phyloP scores from a whole-genome alignment of 2,113 vertebrate genomes.

The Malurus cyaneus region DNA sequence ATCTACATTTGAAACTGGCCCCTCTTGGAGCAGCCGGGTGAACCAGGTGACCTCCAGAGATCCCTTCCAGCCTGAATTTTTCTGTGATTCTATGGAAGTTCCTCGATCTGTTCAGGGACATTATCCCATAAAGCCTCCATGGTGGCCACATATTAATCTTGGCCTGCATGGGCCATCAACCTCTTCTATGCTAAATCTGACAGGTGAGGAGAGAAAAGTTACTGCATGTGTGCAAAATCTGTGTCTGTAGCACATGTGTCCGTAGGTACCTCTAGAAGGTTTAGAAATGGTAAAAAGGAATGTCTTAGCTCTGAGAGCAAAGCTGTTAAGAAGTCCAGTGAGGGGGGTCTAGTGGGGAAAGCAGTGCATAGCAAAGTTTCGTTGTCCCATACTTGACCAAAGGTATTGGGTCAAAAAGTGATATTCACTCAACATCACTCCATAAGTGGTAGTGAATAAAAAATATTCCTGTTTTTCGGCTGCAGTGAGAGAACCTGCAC shows the following conservation, averaged over 20 bases:
- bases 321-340: background rate
- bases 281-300: background rate
- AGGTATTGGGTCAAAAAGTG: background rate
- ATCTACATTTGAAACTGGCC: slow-evolving; percentile 12
- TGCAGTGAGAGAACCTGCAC: background rate
- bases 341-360: background rate
- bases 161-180: background rate
- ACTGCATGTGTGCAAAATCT: background rate
- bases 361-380: background rate
- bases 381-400: background rate
- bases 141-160: background rate
- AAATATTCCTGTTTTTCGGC: background rate
- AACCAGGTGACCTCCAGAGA: slow-evolving; percentile 9
- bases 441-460: background rate
- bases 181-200: background rate
- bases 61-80: background rate
- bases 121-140: background rate
- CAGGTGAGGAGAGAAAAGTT: background rate
- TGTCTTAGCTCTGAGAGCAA: background rate
- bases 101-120: background rate
- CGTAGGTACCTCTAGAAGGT: background rate
- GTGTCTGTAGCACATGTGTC: fast-evolving
- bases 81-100: background rate
- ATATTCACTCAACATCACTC: background rate
- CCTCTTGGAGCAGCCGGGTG: background rate